Percentiles rank a stretch among this genome's conserved stretches.
phyloP scores from a whole-genome alignment of 2,888 invertebrate genomes.

The Caprella mutica region DNA sequence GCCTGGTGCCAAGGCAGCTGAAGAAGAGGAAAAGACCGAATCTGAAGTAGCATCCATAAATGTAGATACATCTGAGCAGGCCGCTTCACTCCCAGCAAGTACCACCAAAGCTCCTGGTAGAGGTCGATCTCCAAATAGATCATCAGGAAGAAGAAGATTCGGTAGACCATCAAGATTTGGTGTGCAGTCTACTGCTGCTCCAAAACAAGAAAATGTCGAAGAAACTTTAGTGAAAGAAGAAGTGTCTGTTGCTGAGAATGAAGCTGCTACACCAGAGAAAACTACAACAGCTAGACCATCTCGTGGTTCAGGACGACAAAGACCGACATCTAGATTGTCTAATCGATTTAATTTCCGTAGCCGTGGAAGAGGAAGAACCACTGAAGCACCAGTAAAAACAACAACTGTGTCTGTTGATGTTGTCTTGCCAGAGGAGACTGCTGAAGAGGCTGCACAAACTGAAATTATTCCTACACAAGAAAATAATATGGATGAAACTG shows the following conservation, averaged over 20 bases:
- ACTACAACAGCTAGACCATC: background rate
- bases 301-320: background rate
- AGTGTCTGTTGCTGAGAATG: background rate
- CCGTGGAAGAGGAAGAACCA: background rate
- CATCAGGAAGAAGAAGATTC: background rate
- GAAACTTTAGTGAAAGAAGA: background rate
- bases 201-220: too few relatives aligned
- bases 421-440: background rate
- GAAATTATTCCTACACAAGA: too few relatives aligned
- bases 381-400: background rate
- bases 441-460: background rate
- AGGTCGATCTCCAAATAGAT: background rate
- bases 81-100: background rate
- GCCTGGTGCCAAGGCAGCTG: too few relatives aligned
- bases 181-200: too few relatives aligned
- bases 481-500: too few relatives aligned
- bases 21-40: too few relatives aligned
- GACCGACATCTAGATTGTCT: background rate
- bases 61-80: background rate
- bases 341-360: background rate
- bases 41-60: too few relatives aligned
- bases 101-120: background rate
- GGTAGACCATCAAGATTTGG: too few relatives aligned
- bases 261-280: slow-evolving; percentile 6
- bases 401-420: too few relatives aligned